phyloP scores from a whole-genome alignment of 2,113 vertebrate species.

The Theristicus caerulescens region DNA sequence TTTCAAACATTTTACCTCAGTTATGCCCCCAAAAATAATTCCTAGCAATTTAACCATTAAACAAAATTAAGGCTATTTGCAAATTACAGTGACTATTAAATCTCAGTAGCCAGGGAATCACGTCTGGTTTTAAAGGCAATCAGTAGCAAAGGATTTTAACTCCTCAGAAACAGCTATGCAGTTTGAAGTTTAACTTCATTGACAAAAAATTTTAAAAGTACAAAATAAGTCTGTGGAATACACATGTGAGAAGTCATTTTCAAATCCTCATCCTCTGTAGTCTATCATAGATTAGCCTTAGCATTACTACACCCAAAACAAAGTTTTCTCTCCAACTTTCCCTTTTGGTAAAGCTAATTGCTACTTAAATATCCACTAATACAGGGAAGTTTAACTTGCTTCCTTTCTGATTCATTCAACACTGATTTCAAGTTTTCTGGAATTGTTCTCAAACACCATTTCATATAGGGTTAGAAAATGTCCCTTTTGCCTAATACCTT shows the following conservation, averaged over 20 bases:
- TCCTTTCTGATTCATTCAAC: not conserved
- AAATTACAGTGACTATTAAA: not conserved
- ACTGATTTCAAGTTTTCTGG: not conserved
- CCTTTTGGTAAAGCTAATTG: not conserved
- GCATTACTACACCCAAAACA: not conserved
- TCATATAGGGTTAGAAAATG: not conserved
- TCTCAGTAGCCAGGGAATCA: not conserved
- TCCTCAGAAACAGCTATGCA: not conserved
- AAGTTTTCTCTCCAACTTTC: not conserved
- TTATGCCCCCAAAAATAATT: not conserved
- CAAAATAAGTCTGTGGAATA: not conserved
- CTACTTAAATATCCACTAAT: not conserved
- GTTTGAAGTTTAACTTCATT: not conserved
- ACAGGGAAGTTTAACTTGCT: not conserved
- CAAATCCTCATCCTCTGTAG: not conserved
- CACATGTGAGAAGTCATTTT: not conserved
- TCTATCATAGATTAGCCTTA: not conserved
- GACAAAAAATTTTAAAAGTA: not conserved
- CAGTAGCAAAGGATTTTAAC: not conserved
- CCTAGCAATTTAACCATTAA: not conserved
- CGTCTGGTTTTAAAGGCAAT: not conserved
- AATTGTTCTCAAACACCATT: not conserved
- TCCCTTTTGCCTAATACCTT: not conserved
- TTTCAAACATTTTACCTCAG: not conserved
- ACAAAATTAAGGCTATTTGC: not conserved